These are phyloP conservation scores for Nerophis ophidion DNA, from an alignment of 2,113 vertebrate genomes.

Conservation along the genomic window DNA sequence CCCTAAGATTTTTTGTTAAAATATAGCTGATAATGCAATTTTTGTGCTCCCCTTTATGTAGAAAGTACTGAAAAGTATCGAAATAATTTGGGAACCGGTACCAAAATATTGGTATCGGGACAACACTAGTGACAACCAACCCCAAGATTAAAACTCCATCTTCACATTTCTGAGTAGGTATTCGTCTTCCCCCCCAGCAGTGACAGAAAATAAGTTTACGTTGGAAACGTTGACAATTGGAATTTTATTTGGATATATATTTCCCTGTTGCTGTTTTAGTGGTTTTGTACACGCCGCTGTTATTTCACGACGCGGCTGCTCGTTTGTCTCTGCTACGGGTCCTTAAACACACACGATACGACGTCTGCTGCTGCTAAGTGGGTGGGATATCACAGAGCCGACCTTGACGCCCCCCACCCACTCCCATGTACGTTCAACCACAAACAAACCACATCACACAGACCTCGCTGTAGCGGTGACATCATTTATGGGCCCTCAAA, in stretches of 20 bases:
- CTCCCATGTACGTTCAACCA: constrained; percentile 39
- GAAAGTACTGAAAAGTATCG: no score
- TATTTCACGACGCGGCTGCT: constrained; percentile 28
- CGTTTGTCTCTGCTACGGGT: constrained; percentile 46
- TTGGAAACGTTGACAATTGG: background rate
- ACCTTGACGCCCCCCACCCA: constrained; percentile 31
- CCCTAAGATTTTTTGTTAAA: no score
- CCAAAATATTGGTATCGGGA: no score
- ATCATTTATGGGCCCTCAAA: constrained; percentile 48
- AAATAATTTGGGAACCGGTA: no score
- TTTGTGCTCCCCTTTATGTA: no score
- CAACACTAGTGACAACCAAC: no score
- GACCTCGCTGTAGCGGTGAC: constrained; percentile 36
- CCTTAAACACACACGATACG: constrained; percentile 48
- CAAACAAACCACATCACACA: constrained; percentile 56
- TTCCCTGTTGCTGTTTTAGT: constrained; percentile 6
- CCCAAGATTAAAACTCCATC: no score
- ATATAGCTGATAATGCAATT: no score
- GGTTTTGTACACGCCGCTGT: constrained; percentile 25
- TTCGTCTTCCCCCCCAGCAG: no score
- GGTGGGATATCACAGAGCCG: constrained; percentile 41
- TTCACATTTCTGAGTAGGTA: no score
- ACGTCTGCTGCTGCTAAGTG: constrained; percentile 51
- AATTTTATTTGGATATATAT: background rate
- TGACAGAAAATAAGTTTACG: no score